Conservation (phyloP, 2,888 invertebrate species). For the Clunio marinus region DNA sequence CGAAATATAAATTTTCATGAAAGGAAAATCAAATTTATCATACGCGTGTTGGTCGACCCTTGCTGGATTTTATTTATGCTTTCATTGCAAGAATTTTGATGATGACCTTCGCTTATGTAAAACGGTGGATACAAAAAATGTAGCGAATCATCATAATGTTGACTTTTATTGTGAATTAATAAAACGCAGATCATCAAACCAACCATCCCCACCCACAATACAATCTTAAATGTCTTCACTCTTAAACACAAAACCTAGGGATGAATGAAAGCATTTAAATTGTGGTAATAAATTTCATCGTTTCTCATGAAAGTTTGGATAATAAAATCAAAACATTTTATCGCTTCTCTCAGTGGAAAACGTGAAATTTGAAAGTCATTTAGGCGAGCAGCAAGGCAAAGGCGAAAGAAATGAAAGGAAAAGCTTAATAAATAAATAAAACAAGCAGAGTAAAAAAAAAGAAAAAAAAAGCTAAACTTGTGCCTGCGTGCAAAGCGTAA, state of each 20-base stretch:
- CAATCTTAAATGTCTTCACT: too few relatives aligned
- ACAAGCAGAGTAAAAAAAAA: too few relatives aligned
- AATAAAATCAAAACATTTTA: slow-evolving; percentile 20
- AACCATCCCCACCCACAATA: too few relatives aligned
- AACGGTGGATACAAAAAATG: neutral
- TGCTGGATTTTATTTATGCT: slow-evolving; percentile 1
- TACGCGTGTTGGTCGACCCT: neutral
- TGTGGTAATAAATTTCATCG: slow-evolving; percentile 9
- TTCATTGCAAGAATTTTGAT: too few relatives aligned
- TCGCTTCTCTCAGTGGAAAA: neutral
- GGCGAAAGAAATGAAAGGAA: neutral
- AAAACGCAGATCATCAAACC: neutral
- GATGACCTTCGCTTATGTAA: neutral
- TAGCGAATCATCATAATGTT: slow-evolving; percentile 6
- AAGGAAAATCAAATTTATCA: slow-evolving; percentile 20
- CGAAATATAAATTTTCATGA: neutral
- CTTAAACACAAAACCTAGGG: too few relatives aligned
- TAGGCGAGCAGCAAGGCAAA: neutral
- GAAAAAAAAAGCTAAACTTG: too few relatives aligned
- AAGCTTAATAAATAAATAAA: too few relatives aligned
- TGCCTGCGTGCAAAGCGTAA: neutral
- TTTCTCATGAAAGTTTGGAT: neutral
- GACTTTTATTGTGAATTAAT: slow-evolving; percentile 18
- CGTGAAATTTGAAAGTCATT: slow-evolving; percentile 1
- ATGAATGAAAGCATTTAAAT: slow-evolving; percentile 11